Percentiles rank a stretch among this genome's conserved stretches.
phyloP scores from a whole-genome alignment of 2,888 invertebrate genomes.

The Merodon equestris region DNA sequence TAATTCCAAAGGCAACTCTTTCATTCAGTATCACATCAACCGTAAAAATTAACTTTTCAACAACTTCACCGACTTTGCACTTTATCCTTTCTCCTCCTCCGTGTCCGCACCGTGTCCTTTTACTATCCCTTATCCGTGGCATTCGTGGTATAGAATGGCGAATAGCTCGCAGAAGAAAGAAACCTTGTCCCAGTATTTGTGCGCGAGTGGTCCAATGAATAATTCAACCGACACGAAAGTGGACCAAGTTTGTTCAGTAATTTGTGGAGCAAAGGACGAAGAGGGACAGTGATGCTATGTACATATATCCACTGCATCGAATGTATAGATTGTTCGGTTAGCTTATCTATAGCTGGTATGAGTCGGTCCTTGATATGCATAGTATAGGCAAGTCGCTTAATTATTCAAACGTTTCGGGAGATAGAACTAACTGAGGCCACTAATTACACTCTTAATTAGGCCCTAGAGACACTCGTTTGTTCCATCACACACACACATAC shows the following conservation, averaged over 20 bases:
- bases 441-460: constrained; percentile 64
- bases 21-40: constrained; percentile 41
- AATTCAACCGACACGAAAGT: constrained; percentile 58
- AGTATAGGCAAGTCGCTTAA: constrained; percentile 48
- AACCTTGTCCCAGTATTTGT: constrained; percentile 58
- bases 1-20: constrained; percentile 49
- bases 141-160: too few species aligned
- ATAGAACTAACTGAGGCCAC: constrained; percentile 42
- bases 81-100: background rate
- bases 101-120: background rate
- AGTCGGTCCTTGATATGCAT: constrained; percentile 54
- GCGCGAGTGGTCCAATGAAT: constrained; percentile 47
- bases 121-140: background rate
- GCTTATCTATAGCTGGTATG: constrained; percentile 1
- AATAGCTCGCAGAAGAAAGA: constrained; percentile 12
- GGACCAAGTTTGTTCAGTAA: constrained; percentile 61
- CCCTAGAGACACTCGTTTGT: constrained; percentile 44
- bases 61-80: background rate
- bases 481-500: background rate
- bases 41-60: constrained; percentile 51
- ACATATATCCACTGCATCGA: constrained; percentile 48
- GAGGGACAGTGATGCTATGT: too few species aligned
- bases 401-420: constrained; percentile 52
- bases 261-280: constrained; percentile 40
- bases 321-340: constrained; percentile 28